These are phyloP conservation scores for Pyrocephalus nanus DNA, from an alignment of 2,797 vertebrate genomes.

Conservation along the genomic window DNA sequence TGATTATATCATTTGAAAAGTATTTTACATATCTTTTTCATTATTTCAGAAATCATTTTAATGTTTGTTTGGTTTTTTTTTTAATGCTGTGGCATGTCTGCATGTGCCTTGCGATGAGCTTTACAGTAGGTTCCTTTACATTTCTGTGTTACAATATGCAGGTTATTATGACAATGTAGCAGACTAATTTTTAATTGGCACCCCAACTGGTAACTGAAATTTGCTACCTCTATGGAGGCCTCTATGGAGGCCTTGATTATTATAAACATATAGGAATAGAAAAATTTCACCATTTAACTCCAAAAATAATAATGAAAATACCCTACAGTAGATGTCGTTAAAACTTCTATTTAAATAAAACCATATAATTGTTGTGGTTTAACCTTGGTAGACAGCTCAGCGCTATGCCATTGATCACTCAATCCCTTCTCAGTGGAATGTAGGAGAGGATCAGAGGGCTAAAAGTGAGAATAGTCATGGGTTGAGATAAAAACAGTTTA, in stretches of 20 bases:
- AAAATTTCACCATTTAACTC: neutral
- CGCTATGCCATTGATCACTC: neutral
- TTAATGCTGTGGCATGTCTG: neutral
- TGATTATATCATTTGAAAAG: neutral
- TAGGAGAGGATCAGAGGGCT: neutral
- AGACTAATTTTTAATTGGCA: neutral
- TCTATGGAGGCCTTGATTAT: neutral
- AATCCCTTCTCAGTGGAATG: neutral
- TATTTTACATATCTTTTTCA: neutral
- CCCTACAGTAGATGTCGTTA: rapidly evolving
- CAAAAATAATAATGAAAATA: neutral
- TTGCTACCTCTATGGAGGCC: neutral
- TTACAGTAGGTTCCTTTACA: neutral
- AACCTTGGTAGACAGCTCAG: neutral
- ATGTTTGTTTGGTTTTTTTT: neutral
- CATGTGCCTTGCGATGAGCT: neutral
- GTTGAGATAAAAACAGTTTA: neutral
- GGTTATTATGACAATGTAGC: neutral
- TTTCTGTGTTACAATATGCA: neutral
- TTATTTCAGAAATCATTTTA: neutral
- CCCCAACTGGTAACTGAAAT: neutral
- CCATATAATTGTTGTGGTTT: neutral
- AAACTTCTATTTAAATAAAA: neutral
- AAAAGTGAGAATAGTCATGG: neutral
- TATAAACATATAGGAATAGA: neutral